Conservation (phyloP, 2,888 invertebrate genomes). For the Corbicula japonica region DNA sequence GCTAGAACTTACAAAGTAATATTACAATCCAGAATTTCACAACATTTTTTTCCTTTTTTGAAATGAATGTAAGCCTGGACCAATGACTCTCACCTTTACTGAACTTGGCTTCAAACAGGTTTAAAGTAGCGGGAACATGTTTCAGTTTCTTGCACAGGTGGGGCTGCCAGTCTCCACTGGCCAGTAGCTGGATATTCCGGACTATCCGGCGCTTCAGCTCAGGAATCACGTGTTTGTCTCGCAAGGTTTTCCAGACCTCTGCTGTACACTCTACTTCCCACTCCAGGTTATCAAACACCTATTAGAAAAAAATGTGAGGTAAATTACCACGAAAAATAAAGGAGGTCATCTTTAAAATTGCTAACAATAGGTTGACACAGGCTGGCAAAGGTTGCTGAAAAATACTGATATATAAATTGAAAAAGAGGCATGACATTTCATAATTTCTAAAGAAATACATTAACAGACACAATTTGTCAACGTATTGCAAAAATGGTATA, state of each 20-base stretch:
- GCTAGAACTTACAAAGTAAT: no score
- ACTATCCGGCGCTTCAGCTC: slow-evolving; percentile 75
- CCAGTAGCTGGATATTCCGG: slow-evolving; percentile 74
- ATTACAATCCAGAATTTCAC: no score
- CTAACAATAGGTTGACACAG: no score
- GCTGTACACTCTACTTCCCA: slow-evolving; percentile 84
- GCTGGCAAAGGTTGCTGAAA: no score
- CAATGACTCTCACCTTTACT: slow-evolving; percentile 62
- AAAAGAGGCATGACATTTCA: no score
- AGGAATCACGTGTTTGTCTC: slow-evolving; percentile 70
- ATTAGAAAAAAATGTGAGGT: neutral
- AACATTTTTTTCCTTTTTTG: no score
- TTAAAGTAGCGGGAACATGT: slow-evolving; percentile 68
- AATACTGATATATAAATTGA: no score
- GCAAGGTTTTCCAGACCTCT: slow-evolving; percentile 76
- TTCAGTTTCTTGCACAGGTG: slow-evolving; percentile 71
- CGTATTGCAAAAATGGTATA: no score
- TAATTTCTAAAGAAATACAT: no score
- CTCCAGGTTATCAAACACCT: slow-evolving; percentile 78
- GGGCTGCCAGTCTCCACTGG: slow-evolving; percentile 79
- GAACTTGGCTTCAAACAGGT: slow-evolving; percentile 76
- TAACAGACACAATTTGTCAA: no score
- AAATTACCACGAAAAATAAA: slow-evolving; percentile 16
- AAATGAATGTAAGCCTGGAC: no score
- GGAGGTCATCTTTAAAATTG: no score